phyloP scores from a whole-genome alignment of 2,113 vertebrate genomes.

The Grantiella picta region DNA sequence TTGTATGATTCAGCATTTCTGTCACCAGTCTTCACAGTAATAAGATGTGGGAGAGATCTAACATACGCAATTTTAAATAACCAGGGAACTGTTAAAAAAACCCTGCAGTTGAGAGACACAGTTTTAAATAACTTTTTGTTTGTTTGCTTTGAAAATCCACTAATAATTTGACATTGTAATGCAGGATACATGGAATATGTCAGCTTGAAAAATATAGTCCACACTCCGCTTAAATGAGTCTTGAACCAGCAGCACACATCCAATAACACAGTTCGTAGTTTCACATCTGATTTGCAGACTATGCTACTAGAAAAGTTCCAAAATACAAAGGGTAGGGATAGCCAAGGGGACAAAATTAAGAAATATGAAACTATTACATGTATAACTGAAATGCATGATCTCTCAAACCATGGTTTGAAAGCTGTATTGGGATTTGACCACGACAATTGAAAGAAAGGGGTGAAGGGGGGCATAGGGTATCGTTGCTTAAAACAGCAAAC shows the following conservation, averaged over 20 bases:
- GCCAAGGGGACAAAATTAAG: not conserved
- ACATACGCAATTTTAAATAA: constrained; percentile 25
- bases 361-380: constrained; percentile 51
- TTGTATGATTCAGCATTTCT: constrained; percentile 42
- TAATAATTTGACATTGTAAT: constrained; percentile 19
- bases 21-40: not conserved
- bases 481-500: constrained; percentile 72
- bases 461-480: not conserved
- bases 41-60: not conserved
- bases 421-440: constrained; percentile 64
- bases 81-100: constrained; percentile 3
- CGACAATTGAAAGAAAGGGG: constrained; percentile 60
- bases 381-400: constrained; percentile 19
- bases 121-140: constrained; percentile 4
- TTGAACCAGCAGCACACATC: not conserved
- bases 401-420: constrained; percentile 64
- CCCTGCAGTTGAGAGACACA: not conserved
- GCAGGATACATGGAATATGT: not conserved
- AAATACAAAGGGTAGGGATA: not conserved
- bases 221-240: constrained; percentile 21
- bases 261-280: constrained; percentile 9
- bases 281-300: not conserved
- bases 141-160: constrained; percentile 46
- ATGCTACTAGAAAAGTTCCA: constrained; percentile 29
- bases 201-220: constrained; percentile 4